Evolutionary conservation across 2,888 invertebrate species (phyloP), one percentile per base, ranked within the genome.

Genomic region (Mimas tiliae): DNA sequence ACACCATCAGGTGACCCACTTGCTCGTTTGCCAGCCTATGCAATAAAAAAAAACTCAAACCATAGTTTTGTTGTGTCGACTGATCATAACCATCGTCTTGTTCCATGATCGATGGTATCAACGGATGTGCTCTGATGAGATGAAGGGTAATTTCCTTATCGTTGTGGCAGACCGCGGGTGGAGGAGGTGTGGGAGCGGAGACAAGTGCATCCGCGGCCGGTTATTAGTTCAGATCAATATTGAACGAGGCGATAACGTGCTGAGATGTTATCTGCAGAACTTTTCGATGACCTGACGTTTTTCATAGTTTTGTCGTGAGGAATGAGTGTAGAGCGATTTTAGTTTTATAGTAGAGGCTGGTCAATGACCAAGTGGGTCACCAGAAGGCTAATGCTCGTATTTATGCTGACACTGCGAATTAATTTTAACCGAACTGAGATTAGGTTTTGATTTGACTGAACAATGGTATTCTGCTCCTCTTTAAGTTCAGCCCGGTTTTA

Each of bases 231-330:
- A 58, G 58, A 58, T 58, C 58, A 58, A 58, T 58, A 58, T 38
- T 58, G 58, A 58, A 55, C 19, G 47, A 47, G 47, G 53, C 47
- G 53, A 64, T 33, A 64, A 38, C 64, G 47, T 47, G 45, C 42
- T 53, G 16, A 34, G 64, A 55, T 55, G 64, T 11, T 55, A 53
- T 55, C 64, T 53, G 33, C 33, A 45, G 64, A 64, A 53, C 27
- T n/a, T 16, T 55, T 45, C 33, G 45, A 55, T 64, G 64, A 53
- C 33, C 64, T 64, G 47, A 55, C 64, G 53, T 64, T 53, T n/a
- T 64, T 64, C 53, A 55, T 55, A 33, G 52, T 58, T 38, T 6
- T 9, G 8, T 21, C 6, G 0, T 33, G 11, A 33, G 42, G 8
- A 8, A 42, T 2, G 12, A 42, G 53, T 4, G 19, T 11, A 11